phyloP scores from a whole-genome alignment of 2,797 vertebrate genomes.

The Psittacula derbiana region DNA sequence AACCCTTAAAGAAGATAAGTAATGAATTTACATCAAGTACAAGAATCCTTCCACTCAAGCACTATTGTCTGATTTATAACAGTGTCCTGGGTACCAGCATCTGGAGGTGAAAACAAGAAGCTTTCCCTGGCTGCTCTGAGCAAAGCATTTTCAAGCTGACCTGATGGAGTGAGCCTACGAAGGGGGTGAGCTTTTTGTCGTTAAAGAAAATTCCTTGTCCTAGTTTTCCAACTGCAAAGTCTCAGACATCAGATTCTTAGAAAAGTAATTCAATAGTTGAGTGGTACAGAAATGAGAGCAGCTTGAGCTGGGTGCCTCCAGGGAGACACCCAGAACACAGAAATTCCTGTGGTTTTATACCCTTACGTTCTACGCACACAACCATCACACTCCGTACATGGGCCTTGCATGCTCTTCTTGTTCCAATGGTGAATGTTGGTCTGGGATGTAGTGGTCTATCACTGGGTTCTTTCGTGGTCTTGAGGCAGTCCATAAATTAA shows the following conservation, averaged over 20 bases:
- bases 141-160: not conserved
- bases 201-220: not conserved
- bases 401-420: not conserved
- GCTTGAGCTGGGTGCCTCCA: not conserved
- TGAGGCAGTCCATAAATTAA: not conserved
- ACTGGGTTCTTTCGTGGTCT: not conserved
- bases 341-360: not conserved
- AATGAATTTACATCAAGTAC: not conserved
- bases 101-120: not conserved
- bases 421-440: not conserved
- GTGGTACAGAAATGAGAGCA: not conserved
- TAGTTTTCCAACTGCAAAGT: not conserved
- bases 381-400: not conserved
- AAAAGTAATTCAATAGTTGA: not conserved
- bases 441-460: not conserved
- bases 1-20: not conserved
- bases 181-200: not conserved
- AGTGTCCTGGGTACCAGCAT: not conserved
- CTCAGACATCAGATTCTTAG: not conserved
- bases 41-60: not conserved
- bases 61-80: rapidly evolving
- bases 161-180: rapidly evolving
- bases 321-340: not conserved
- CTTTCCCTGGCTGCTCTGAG: not conserved
- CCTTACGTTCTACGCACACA: not conserved